Evolutionary conservation across 2,113 vertebrate species (phyloP), one percentile per base, ranked within the genome.

Genomic region (Vulpes ferrilata): DNA sequence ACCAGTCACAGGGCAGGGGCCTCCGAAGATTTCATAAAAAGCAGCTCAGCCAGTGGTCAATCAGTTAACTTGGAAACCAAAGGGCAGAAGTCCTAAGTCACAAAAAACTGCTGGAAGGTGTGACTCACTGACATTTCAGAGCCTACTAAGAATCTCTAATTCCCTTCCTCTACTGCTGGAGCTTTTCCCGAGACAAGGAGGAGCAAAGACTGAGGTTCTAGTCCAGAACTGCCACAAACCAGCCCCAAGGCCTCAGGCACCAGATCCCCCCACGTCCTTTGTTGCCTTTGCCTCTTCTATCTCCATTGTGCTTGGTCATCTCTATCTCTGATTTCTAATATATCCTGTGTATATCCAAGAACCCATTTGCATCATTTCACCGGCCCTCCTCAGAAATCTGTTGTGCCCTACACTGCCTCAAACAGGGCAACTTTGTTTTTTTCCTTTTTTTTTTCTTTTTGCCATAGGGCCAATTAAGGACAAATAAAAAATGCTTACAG

Each of bases 401-500:
- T 16, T 81, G 55, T 2, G n/a, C 32, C 22, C 30, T 17, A 51
- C 16, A 57, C 15, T 5, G 74, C 80, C 62, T 53, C 51, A 64
- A 60, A 12, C 8, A 90, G 27, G 22, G 23, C 48, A 67, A 88
- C 35, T 62, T 48, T 30, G 43, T 43, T 22, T 59, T 48, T 48
- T 11, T 19, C 30, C 2, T 5, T 22, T 57, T 48, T 32, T 53
- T 78, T 38, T 35, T 38, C 27, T 55, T 59, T 84, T 80, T 35
- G 51, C 71, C 53, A 57, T 32, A 53, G 48, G 57, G 71, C 16
- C 35, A 88, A n/a, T 67, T 85, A 91, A 83, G 22, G 65, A 82
- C 89, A 94, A 95, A 95, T n/a, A 80, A 90, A 90, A 92, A 92
- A 87, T 59, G 80, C 38, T 90, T 79, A 67, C 2, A 2, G 12